Evolutionary conservation across 2,888 invertebrate genomes (phyloP), one percentile per base, ranked within the genome.

Genomic region (Campoplex nolae): DNA sequence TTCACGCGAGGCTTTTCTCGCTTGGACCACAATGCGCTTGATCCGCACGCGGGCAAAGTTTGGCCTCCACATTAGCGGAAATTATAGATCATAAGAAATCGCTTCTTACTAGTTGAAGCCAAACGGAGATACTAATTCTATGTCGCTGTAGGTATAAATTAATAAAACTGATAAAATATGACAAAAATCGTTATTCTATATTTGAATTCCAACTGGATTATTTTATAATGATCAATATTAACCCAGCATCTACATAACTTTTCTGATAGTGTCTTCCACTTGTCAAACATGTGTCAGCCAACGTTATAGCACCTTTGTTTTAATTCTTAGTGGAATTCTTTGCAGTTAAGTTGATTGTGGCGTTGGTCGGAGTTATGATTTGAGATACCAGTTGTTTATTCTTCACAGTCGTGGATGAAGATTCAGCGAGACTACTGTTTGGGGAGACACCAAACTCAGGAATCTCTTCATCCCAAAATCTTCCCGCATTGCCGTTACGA

Each of bases 1-100:
- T 86, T 84, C 89, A 88, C 89, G 88, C 89, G 83, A 89, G 81
- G 68, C 68, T 73, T 74, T 77, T 70, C 78, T 83, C 78, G 82
- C 75, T 79, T 74, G 76, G 70, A 45, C 42, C 75, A 62, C 58
- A 56, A 54, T 62, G 42, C 74, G 35, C 54, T 65, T 70, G 42
- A n/a, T 83, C 54, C 62, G 35, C n/a, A 62, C 70, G 79, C 56
- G 68, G 68, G 16, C 28, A 32, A 32, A 48, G 67, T 73, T 54
- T 16, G 65, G 18, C 65, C 71, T 62, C 18, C 45, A 65, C 83
- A 86, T 83, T 86, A 80, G 71, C 70, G 62, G 71, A 32, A 83
- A 86, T 83, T 76, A 86, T 80, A 76, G 76, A 65, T 76, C 65
- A 80, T 67, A 48, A 71, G 58, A 80, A 71, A 78, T 85, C 71